Evolutionary conservation across 2,888 invertebrate species (phyloP).

Genomic region (Chloroclysta siterata): DNA sequence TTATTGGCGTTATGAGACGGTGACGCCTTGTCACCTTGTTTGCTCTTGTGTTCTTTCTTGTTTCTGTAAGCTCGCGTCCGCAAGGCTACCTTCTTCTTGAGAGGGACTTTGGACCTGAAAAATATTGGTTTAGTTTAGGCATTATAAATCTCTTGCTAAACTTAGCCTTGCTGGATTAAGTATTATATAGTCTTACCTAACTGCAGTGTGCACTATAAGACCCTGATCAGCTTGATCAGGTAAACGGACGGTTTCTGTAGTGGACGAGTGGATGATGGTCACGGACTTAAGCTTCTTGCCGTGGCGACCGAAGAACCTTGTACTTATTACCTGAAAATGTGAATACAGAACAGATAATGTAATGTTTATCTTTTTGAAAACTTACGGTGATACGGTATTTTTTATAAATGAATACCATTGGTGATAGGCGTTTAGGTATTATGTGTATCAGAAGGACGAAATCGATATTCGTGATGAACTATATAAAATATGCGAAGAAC

Average conservation of each 20-base stretch:
- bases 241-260: conserved; percentile 94
- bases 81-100: conserved; percentile 92
- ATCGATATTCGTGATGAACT: too few relatives aligned
- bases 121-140: conserved; percentile 9
- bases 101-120: conserved; percentile 92
- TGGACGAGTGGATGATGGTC: conserved; percentile 95
- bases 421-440: too few relatives aligned
- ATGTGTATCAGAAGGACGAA: too few relatives aligned
- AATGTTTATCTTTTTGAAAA: too few relatives aligned
- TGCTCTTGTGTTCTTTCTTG: conserved; percentile 76
- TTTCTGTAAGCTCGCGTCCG: conserved; percentile 85
- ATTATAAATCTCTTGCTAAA: not conserved
- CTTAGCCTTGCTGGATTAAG: too few relatives aligned
- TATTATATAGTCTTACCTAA: conserved; percentile 73
- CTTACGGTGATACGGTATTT: too few relatives aligned
- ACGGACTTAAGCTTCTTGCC: conserved; percentile 93
- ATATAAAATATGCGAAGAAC: not conserved
- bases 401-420: too few relatives aligned
- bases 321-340: conserved; percentile 88
- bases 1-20: conserved; percentile 75
- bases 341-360: not conserved
- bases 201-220: conserved; percentile 93
- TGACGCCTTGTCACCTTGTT: conserved; percentile 74
- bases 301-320: conserved; percentile 91
- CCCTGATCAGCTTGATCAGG: conserved; percentile 90